Evolutionary conservation across 2,797 vertebrate species (phyloP).

Genomic region (Sebastes itinus): DNA sequence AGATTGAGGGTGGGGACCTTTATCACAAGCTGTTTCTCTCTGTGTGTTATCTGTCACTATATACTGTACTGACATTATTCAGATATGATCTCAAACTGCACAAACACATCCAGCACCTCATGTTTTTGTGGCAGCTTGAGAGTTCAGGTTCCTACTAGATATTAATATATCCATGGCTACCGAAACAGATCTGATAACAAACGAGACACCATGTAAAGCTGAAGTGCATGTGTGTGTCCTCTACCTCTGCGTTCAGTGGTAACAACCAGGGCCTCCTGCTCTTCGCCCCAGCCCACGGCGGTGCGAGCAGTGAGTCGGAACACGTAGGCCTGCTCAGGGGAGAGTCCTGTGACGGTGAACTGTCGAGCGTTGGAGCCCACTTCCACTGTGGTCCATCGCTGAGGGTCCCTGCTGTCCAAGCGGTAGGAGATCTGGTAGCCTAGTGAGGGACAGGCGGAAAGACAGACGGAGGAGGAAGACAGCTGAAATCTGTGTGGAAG

Average conservation of each 20-base stretch:
- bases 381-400: constrained; percentile 92
- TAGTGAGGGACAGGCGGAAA: constrained; percentile 53
- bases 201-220: not conserved
- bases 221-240: not conserved
- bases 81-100: not conserved
- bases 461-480: constrained; percentile 3
- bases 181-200: not conserved
- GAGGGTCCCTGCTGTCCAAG: constrained; percentile 88
- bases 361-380: constrained; percentile 91
- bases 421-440: constrained; percentile 96
- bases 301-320: constrained; percentile 92
- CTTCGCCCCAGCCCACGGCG: constrained; percentile 92
- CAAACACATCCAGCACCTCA: not conserved
- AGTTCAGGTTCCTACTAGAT: not conserved
- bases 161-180: not conserved
- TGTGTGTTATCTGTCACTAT: not conserved
- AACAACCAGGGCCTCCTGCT: constrained; percentile 91
- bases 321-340: constrained; percentile 88
- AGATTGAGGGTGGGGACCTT: not conserved
- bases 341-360: constrained; percentile 90
- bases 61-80: not conserved
- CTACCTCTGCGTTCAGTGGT: constrained; percentile 95
- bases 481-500: constrained; percentile 5
- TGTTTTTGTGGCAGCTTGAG: not conserved
- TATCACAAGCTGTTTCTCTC: not conserved